These are phyloP conservation scores for Paralvinella palmiformis DNA, from an alignment of 1,140 invertebrate species.

Conservation along the genomic window DNA sequence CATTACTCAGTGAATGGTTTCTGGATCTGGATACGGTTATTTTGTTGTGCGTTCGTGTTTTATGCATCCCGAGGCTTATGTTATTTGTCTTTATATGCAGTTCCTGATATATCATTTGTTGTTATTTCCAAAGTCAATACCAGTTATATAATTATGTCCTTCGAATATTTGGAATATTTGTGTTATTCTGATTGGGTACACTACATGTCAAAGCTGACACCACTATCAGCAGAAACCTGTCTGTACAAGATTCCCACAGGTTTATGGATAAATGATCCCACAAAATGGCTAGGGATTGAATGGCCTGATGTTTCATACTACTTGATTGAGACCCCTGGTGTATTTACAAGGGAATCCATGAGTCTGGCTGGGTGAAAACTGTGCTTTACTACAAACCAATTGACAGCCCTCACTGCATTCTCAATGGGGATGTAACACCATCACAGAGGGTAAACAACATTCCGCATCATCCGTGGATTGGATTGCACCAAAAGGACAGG, in stretches of 20 bases:
- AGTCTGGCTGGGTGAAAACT: background rate
- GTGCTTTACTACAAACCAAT: constrained; percentile 2
- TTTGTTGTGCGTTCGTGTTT: background rate
- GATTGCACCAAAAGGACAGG: background rate
- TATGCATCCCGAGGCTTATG: background rate
- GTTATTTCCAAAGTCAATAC: background rate
- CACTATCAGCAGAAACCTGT: background rate
- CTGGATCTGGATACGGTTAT: background rate
- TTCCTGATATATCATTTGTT: background rate
- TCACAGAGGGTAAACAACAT: constrained; percentile 2
- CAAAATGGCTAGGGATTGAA: constrained; percentile 1
- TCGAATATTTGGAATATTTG: background rate
- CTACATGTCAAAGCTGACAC: background rate
- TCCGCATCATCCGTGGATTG: background rate
- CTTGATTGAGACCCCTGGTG: background rate
- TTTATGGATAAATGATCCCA: constrained; percentile 1
- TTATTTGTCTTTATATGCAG: background rate
- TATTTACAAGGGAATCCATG: background rate
- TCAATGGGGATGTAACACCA: background rate
- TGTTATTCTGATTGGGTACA: background rate
- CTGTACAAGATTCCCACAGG: background rate
- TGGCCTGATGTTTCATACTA: background rate
- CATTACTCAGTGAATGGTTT: constrained; percentile 1
- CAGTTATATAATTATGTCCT: background rate
- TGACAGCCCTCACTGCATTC: constrained; percentile 8